Evolutionary conservation across 2,888 invertebrate genomes (phyloP).

Genomic region (Ischnus inquisitorius): DNA sequence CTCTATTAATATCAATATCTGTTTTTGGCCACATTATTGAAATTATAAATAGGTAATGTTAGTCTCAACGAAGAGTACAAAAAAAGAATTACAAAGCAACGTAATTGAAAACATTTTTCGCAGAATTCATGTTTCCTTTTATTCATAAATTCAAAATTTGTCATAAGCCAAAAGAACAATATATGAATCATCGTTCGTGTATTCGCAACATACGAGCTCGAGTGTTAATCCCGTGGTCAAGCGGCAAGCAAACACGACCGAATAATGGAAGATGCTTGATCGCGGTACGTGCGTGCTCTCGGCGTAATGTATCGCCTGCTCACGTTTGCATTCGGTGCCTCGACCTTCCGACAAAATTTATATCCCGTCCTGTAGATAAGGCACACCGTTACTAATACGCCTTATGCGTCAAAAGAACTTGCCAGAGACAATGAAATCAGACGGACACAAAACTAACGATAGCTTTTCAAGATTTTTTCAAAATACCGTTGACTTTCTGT

Average conservation of each 20-base stretch:
- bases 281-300: constrained; percentile 70
- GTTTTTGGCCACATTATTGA: no score
- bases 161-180: background rate
- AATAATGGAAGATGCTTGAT: constrained; percentile 77
- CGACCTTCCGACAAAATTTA: constrained; percentile 75
- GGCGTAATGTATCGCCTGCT: constrained; percentile 69
- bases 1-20: no score
- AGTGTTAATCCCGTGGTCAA: constrained; percentile 76
- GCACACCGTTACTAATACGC: constrained; percentile 70
- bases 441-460: constrained; percentile 7
- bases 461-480: background rate
- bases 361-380: constrained; percentile 77
- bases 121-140: no score
- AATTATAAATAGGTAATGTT: no score
- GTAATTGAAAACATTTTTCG: no score
- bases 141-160: constrained; percentile 1
- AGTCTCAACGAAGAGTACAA: no score
- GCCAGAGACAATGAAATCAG: background rate
- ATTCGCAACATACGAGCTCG: constrained; percentile 41
- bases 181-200: constrained; percentile 10
- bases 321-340: constrained; percentile 46
- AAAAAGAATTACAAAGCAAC: no score
- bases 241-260: constrained; percentile 74
- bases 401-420: background rate
- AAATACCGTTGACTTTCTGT: background rate